Evolutionary conservation across 2,113 vertebrate genomes (phyloP).

Genomic region (Calyptommatus sinebrachiatus): DNA sequence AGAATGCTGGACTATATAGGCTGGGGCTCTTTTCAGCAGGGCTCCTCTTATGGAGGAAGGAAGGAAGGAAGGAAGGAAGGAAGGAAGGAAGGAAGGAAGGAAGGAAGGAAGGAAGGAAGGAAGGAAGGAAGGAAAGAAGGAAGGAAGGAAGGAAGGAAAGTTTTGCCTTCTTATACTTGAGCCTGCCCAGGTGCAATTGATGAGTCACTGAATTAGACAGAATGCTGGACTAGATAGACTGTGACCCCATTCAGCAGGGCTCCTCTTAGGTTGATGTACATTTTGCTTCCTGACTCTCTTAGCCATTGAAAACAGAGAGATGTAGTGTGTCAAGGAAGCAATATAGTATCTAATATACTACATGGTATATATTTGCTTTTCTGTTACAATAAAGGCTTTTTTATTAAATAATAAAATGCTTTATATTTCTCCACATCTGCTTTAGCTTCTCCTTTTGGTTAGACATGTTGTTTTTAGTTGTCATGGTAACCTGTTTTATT

Average conservation of each 20-base stretch:
- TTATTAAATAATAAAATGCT: constrained; percentile 1
- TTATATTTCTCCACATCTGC: background rate
- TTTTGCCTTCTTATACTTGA: background rate
- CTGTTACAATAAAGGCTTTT: background rate
- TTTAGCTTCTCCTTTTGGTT: background rate
- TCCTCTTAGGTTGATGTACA: background rate
- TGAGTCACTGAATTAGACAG: too few relatives aligned
- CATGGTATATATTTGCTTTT: background rate
- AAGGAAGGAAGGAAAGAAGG: too few relatives aligned
- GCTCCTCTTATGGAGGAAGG: too few relatives aligned
- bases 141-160: too few relatives aligned
- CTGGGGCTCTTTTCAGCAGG: too few relatives aligned
- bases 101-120: too few relatives aligned
- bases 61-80: too few relatives aligned
- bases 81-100: too few relatives aligned
- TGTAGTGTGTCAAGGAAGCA: background rate
- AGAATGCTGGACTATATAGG: too few relatives aligned
- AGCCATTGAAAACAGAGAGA: background rate
- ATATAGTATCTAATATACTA: background rate
- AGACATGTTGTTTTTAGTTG: background rate
- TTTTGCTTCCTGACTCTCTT: background rate
- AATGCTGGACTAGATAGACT: too few relatives aligned
- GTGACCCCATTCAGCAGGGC: too few relatives aligned
- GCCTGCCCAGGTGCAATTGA: too few relatives aligned
- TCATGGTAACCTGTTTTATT: background rate